Evolutionary conservation across 1,140 invertebrate species (phyloP).

Genomic region (Catajapyx aquilonaris): DNA sequence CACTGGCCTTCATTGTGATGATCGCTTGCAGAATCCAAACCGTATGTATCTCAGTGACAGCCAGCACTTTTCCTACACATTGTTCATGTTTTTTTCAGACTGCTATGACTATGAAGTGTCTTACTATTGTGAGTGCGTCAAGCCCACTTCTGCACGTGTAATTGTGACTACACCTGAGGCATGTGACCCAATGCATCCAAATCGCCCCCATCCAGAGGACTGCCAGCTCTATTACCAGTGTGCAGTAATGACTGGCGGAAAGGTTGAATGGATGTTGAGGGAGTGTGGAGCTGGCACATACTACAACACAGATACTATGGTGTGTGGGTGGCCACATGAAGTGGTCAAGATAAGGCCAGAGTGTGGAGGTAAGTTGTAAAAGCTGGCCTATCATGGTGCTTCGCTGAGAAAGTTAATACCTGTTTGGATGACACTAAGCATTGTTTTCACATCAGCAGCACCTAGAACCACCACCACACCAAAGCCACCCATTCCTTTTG

Average conservation of each 20-base stretch:
- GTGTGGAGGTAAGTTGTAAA: constrained; percentile 19
- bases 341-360: constrained; percentile 35
- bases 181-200: constrained; percentile 22
- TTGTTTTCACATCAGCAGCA: too few species aligned
- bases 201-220: constrained; percentile 26
- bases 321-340: constrained; percentile 36
- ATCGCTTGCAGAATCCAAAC: constrained; percentile 14
- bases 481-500: constrained; percentile 5
- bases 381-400: background rate
- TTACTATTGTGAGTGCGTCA: constrained; percentile 21
- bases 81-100: constrained; percentile 3
- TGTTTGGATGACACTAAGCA: too few species aligned
- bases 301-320: constrained; percentile 34
- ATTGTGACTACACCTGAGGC: constrained; percentile 2
- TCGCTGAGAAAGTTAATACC: background rate
- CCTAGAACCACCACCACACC: constrained; percentile 2
- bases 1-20: constrained; percentile 19
- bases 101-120: constrained; percentile 23
- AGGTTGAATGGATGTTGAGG: constrained; percentile 25
- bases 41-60: constrained; percentile 4
- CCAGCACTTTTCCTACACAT: constrained; percentile 4
- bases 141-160: constrained; percentile 7
- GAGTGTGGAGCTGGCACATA: constrained; percentile 31
- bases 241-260: constrained; percentile 15
- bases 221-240: constrained; percentile 39